Base-by-base conservation (phyloP, 2,797 vertebrate genomes). In the Glossophaga mutica region DNA sequence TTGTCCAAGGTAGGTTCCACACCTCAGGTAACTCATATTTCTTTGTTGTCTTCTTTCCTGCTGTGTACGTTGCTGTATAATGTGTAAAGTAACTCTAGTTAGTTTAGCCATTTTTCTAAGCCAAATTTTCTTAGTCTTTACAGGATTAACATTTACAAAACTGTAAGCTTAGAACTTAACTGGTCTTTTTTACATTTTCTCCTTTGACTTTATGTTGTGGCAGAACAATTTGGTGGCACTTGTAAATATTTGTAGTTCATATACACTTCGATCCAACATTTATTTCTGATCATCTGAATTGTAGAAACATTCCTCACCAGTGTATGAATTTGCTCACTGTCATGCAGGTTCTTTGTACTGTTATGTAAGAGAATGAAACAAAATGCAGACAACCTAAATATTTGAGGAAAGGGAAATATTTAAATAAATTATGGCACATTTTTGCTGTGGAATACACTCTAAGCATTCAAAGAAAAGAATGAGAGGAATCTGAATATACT, bases 351-450 rank as follows among this genome's bases (percentile, higher is more conserved):
- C 24, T 62, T 42, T 79, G 22, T 21, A 88, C 4, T 95, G 22
- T 94, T 82, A 74, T 34, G 48, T 86, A 83, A 59, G 95, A 71
- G 32, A 89, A 19, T n/a, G 91, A 65, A 92, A 42, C 29, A 94
- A 85, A 90, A 82, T 88, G 22, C 22, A 55, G 71, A 74, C 50
- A 44, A 77, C 29, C 21, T 81, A 77, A 55, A 32, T 93, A 42
- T 37, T 90, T 93, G 94, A 87, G 65, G 65, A 74, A 65, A 97
- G 34, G 44, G 21, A 5, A 42, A 1, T 73, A 32, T 94, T 90
- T 77, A 84, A 76, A 34, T 90, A 91, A 52, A 14, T n/a, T 92
- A 65, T 15, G 22, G 12, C 42, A 5, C 18, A 65, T 73, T 48
- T 29, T 91, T 94, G 48, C 8, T 94, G 4, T 82, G 57, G 10